Evolutionary conservation across 2,797 vertebrate species (phyloP).

Genomic region (Potorous gilbertii): DNA sequence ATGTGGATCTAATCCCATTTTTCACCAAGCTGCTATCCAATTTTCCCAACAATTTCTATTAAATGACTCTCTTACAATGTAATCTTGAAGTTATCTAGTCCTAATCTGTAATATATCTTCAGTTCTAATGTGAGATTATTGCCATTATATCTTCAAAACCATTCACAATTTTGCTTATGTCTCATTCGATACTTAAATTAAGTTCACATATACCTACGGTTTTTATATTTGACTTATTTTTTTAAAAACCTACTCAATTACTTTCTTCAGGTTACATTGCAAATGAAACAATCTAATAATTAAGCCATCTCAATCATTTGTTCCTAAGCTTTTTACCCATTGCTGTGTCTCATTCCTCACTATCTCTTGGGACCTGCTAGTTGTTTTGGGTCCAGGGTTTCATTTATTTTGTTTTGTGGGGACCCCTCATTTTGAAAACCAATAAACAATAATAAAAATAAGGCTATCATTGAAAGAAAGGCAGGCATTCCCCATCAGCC

Average conservation of each 20-base stretch:
- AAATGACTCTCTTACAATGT: background rate
- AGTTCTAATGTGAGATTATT: background rate
- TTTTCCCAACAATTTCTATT: background rate
- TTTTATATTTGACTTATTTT: constrained; percentile 17
- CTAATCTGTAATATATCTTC: background rate
- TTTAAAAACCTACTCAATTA: background rate
- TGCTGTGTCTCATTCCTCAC: background rate
- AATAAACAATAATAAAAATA: background rate
- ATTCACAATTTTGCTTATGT: background rate
- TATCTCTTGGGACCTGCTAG: background rate
- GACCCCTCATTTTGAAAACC: background rate
- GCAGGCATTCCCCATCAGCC: background rate
- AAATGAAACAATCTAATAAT: constrained; percentile 18
- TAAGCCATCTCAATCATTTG: background rate
- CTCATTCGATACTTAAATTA: background rate
- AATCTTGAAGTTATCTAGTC: background rate
- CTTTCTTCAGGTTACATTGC: background rate
- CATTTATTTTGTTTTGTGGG: background rate
- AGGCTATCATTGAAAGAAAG: background rate
- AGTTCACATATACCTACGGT: background rate
- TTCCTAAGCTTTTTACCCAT: background rate
- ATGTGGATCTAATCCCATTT: background rate
- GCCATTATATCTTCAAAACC: background rate
- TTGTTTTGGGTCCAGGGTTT: background rate
- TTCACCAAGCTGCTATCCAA: background rate